phyloP scores from a whole-genome alignment of 2,113 vertebrate genomes.

The Poeciliopsis occidentalis region DNA sequence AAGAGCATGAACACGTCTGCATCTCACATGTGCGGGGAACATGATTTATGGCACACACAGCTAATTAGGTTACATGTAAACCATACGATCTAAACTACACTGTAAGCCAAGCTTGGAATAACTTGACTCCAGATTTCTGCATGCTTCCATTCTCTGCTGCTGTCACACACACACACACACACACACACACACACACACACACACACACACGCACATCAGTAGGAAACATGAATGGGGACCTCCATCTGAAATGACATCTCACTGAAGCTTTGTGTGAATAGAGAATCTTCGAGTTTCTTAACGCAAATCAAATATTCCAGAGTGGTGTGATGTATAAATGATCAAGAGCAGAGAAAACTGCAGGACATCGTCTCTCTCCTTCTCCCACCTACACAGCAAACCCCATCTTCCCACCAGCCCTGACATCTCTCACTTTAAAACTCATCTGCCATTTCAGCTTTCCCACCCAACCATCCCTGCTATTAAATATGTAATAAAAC shows the following conservation, averaged over 20 bases:
- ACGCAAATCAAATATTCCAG: constrained; percentile 13
- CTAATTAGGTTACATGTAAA: constrained; percentile 63
- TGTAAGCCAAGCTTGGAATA: constrained; percentile 26
- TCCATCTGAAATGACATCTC: constrained; percentile 55
- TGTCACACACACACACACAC: constrained; percentile 1
- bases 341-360: constrained; percentile 64
- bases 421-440: background rate
- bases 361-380: constrained; percentile 58
- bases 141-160: constrained; percentile 25
- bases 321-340: constrained; percentile 73
- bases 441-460: background rate
- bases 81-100: constrained; percentile 32
- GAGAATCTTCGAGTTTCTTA: constrained; percentile 25
- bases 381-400: constrained; percentile 43
- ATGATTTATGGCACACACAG: constrained; percentile 56
- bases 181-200: constrained; percentile 36
- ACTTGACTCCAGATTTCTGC: constrained; percentile 33
- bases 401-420: background rate
- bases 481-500: constrained; percentile 69
- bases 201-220: constrained; percentile 39
- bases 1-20: constrained; percentile 4
- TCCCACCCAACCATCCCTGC: constrained; percentile 44
- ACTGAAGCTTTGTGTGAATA: constrained; percentile 45
- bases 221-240: constrained; percentile 37
- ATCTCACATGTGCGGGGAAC: constrained; percentile 20